Conservation (phyloP, 2,113 vertebrate species). For the Oncorhynchus gorbuscha region DNA sequence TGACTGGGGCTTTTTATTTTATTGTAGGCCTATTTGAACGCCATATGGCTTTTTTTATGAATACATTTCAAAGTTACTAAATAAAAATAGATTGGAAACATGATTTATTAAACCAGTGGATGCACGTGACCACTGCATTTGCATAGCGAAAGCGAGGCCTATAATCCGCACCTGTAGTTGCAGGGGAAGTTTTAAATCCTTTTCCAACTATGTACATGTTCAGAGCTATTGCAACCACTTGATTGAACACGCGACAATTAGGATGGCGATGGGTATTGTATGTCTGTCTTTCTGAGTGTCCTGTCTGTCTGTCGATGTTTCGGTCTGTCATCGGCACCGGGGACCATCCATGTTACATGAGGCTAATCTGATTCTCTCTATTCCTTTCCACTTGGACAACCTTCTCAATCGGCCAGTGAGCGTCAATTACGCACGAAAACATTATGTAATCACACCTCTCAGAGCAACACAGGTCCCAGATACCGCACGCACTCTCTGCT, state of each 20-base stretch:
- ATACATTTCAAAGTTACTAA: not conserved
- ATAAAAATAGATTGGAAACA: not conserved
- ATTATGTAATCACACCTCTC: conserved; percentile 62
- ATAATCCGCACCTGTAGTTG: too few relatives aligned
- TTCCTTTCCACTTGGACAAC: conserved; percentile 36
- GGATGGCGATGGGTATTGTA: too few relatives aligned
- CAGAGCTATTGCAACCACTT: not conserved
- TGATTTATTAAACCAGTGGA: too few relatives aligned
- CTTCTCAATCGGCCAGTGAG: conserved; percentile 30
- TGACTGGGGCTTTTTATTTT: too few relatives aligned
- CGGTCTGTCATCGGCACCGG: not conserved
- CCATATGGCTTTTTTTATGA: too few relatives aligned
- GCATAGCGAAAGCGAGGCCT: too few relatives aligned
- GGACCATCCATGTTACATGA: not conserved
- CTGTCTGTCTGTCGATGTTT: too few relatives aligned
- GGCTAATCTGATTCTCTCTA: conserved; percentile 15
- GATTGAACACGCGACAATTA: not conserved
- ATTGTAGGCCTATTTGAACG: too few relatives aligned
- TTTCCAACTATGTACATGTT: not conserved
- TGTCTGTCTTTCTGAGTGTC: too few relatives aligned
- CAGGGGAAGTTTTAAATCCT: too few relatives aligned
- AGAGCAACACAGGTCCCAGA: conserved; percentile 12
- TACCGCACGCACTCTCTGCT: conserved; percentile 18
- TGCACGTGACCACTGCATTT: too few relatives aligned
- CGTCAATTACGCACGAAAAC: conserved; percentile 36